Conservation (phyloP, 2,113 vertebrate species). For the Cheirogaleus medius region DNA sequence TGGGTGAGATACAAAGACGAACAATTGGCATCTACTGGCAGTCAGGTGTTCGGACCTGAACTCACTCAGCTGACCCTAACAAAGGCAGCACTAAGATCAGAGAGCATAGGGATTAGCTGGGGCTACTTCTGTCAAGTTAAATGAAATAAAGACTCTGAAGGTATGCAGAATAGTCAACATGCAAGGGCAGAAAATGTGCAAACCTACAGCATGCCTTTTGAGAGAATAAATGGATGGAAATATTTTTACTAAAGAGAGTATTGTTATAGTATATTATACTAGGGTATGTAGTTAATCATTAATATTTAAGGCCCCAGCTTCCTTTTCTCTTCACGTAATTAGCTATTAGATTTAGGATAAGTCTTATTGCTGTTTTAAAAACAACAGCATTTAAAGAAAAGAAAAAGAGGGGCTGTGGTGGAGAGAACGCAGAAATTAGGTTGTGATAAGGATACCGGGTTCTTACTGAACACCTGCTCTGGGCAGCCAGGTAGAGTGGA, state of each 20-base stretch:
- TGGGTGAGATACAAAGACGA: not conserved
- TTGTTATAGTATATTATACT: not conserved
- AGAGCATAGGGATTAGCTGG: not conserved
- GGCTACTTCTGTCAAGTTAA: not conserved
- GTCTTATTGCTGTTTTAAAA: not conserved
- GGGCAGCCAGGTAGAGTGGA: not conserved
- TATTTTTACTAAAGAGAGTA: not conserved
- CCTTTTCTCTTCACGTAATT: not conserved
- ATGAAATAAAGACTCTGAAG: not conserved
- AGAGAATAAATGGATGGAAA: not conserved
- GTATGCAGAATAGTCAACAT: not conserved
- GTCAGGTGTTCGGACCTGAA: not conserved
- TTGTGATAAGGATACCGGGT: not conserved
- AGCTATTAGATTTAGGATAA: not conserved
- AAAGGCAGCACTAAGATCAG: not conserved
- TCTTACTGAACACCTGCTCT: not conserved
- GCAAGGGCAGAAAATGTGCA: not conserved
- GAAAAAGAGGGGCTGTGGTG: not conserved
- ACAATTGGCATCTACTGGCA: not conserved
- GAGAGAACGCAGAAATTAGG: not conserved
- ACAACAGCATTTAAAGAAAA: not conserved
- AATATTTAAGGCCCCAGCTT: not conserved
- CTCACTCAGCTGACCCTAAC: not conserved
- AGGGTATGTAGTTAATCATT: not conserved
- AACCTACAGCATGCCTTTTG: not conserved